Base-by-base conservation (phyloP, 2,113 vertebrate genomes). In the Cryptotis parvus region DNA sequence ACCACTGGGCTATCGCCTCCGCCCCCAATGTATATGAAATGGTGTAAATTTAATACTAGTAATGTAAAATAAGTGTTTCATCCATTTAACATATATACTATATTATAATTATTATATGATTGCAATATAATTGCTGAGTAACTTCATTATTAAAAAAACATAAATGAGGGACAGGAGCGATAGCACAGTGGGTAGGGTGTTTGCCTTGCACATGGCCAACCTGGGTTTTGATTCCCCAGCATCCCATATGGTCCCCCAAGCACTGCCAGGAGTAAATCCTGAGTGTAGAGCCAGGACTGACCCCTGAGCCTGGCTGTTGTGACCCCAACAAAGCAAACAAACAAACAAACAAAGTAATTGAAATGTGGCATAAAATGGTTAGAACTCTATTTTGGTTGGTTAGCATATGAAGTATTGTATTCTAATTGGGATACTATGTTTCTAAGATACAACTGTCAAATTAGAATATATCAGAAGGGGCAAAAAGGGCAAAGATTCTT, bases 131-230 rank as follows among this genome's bases (percentile, higher is more conserved):
- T 61, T 86, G 4, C 11, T 74, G 78, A 93, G 52, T 74, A 72
- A 66, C n/a, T 88, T 91, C 84, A 37, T 68, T 75, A 43, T 77
- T 68, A 73, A 26, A 91, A 49, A n/a, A n/a, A n/a, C n/a, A n/a
- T n/a, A n/a, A n/a, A n/a, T n/a, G n/a, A n/a, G n/a, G n/a, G n/a
- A n/a, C n/a, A n/a, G n/a, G n/a, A n/a, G n/a, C n/a, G n/a, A n/a
- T n/a, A n/a, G n/a, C n/a, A n/a, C n/a, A n/a, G n/a, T n/a, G n/a
- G n/a, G n/a, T n/a, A n/a, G n/a, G n/a, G n/a, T n/a, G n/a, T n/a
- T n/a, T n/a, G n/a, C n/a, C n/a, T n/a, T n/a, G n/a, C n/a, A n/a
- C n/a, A n/a, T n/a, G n/a, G n/a, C n/a, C n/a, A n/a, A n/a, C n/a
- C n/a, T n/a, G n/a, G n/a, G n/a, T n/a, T n/a, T n/a, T n/a, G n/a